These are phyloP conservation scores for Embidobia sp. DNA, from an alignment of 2,888 invertebrate genomes.

Conservation along the genomic window DNA sequence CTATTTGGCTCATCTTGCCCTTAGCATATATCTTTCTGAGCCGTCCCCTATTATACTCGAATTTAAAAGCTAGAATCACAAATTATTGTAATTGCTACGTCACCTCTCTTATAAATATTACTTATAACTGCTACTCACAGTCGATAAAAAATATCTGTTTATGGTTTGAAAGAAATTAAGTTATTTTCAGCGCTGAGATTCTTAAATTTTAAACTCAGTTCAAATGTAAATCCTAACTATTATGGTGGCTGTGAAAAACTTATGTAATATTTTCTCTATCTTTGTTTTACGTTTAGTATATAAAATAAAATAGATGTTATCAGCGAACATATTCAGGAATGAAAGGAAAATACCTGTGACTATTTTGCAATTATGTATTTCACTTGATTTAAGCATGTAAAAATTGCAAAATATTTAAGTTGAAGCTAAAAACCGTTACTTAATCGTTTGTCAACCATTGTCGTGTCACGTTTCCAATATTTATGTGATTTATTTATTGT, in stretches of 20 bases:
- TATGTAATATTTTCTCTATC: constrained; percentile 44
- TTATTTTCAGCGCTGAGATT: constrained; percentile 58
- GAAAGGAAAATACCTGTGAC: constrained; percentile 16
- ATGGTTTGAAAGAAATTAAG: constrained; percentile 37
- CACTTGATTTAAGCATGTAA: not conserved
- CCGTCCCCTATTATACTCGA: constrained; percentile 32
- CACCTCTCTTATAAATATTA: constrained; percentile 5
- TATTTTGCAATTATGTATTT: constrained; percentile 21
- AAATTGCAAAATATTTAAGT: not conserved
- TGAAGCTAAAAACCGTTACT: not conserved
- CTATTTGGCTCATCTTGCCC: constrained; percentile 36
- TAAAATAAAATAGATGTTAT: constrained; percentile 34
- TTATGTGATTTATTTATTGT: not conserved
- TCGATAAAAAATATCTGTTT: no score
- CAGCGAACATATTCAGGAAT: constrained; percentile 26
- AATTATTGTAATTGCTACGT: constrained; percentile 38
- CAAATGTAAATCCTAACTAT: constrained; percentile 69
- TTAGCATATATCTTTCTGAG: constrained; percentile 42
- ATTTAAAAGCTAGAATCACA: constrained; percentile 43
- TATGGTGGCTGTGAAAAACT: constrained; percentile 73
- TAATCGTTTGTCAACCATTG: no score
- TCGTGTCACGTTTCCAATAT: not conserved
- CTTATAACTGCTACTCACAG: no score
- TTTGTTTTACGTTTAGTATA: constrained; percentile 47
- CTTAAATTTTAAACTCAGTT: constrained; percentile 64